Conservation (phyloP, 2,113 vertebrate species). For the Cyanistes caeruleus region DNA sequence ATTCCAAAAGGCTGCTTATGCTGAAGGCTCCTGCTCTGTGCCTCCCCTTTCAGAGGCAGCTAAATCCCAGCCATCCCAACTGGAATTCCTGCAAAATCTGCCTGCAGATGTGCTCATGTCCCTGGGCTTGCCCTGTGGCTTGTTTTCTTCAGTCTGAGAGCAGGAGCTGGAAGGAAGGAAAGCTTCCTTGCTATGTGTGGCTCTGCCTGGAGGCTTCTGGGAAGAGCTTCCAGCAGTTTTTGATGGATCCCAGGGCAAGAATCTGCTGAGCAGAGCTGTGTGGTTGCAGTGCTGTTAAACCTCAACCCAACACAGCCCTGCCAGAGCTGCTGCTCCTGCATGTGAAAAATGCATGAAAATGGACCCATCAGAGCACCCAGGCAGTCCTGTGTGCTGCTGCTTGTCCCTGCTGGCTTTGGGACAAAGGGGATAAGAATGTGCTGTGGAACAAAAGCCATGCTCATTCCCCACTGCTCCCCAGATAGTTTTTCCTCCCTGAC, state of each 20-base stretch:
- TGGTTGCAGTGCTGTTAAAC: not conserved
- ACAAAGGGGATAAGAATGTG: not conserved
- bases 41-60: not conserved
- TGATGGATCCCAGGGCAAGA: not conserved
- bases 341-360: not conserved
- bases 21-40: not conserved
- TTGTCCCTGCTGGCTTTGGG: not conserved
- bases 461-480: not conserved
- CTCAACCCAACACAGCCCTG: not conserved
- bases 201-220: not conserved
- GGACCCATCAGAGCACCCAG: not conserved
- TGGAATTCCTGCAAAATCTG: not conserved
- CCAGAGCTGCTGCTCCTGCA: not conserved
- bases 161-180: not conserved
- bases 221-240: not conserved
- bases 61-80: not conserved
- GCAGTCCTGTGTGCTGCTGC: not conserved
- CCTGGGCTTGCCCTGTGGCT: not conserved
- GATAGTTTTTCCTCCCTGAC: not conserved
- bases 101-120: not conserved
- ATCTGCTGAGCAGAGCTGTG: not conserved
- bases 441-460: rapidly evolving
- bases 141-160: not conserved
- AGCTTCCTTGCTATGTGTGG: not conserved
- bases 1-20: not conserved